These are phyloP conservation scores for Stictocephala bisonia DNA, from an alignment of 2,888 invertebrate species.

Conservation along the genomic window DNA sequence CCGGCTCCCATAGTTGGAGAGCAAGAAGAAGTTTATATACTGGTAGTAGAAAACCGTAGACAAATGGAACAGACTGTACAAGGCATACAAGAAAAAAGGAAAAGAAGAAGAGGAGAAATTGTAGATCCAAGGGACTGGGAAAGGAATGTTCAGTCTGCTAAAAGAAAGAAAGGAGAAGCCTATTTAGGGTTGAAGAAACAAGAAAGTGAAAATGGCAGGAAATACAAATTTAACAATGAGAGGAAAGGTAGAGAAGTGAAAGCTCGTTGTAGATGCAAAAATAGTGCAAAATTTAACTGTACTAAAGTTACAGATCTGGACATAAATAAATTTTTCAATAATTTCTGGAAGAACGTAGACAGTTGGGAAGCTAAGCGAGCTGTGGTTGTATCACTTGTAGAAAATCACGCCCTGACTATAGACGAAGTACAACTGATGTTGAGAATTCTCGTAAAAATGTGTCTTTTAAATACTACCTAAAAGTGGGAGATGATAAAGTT, in stretches of 20 bases:
- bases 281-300: conserved; percentile 22
- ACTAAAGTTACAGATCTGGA: conserved; percentile 25
- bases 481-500: conserved; percentile 30
- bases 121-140: conserved; percentile 37
- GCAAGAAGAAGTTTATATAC: too few relatives aligned
- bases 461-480: conserved; percentile 37
- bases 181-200: conserved; percentile 43
- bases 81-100: too few relatives aligned
- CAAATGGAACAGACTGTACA: too few relatives aligned
- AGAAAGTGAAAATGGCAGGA: conserved; percentile 30
- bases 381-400: conserved; percentile 26
- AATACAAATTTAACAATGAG: conserved; percentile 31
- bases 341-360: conserved; percentile 37
- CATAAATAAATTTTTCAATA: conserved; percentile 29
- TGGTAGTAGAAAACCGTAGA: too few relatives aligned
- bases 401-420: conserved; percentile 38
- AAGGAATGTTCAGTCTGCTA: conserved; percentile 29
- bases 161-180: conserved; percentile 39
- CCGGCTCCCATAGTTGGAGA: too few relatives aligned
- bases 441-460: conserved; percentile 36
- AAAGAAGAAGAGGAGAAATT: conserved; percentile 37
- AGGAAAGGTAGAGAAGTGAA: conserved; percentile 11
- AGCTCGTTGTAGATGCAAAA: conserved; percentile 39
- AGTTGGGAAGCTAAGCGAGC: conserved; percentile 37
- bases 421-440: conserved; percentile 27